These are phyloP conservation scores for Apoda limacodes DNA, from an alignment of 2,888 invertebrate species.

Conservation along the genomic window DNA sequence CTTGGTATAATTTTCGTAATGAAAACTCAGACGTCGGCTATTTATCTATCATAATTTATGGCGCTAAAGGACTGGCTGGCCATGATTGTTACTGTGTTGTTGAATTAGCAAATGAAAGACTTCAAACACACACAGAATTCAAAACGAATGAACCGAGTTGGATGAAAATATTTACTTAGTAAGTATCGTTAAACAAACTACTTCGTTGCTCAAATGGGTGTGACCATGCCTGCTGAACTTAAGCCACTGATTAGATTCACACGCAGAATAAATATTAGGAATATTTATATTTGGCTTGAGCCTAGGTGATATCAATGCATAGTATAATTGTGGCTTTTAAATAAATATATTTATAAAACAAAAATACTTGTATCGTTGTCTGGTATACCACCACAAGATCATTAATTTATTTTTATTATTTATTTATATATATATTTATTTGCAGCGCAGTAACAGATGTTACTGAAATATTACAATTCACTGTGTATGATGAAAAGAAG, in stretches of 20 bases:
- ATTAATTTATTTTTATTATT: constrained; percentile 1
- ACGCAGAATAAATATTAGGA: too few relatives aligned
- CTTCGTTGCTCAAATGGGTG: constrained; percentile 2
- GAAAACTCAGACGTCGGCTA: constrained; percentile 82
- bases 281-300: too few relatives aligned
- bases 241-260: too few relatives aligned
- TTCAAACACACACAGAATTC: constrained; percentile 96
- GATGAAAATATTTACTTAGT: constrained; percentile 98
- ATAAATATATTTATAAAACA: too few relatives aligned
- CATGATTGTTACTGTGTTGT: constrained; percentile 96
- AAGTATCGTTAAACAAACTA: too few relatives aligned
- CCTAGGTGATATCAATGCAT: too few relatives aligned
- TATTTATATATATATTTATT: too few relatives aligned
- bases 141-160: constrained; percentile 95
- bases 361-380: too few relatives aligned
- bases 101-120: constrained; percentile 89
- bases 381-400: neutral
- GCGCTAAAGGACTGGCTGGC: constrained; percentile 82
- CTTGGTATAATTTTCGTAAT: constrained; percentile 50
- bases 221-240: too few relatives aligned
- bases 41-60: constrained; percentile 89
- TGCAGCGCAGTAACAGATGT: constrained; percentile 88
- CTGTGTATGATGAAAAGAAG: constrained; percentile 95
- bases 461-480: constrained; percentile 90
- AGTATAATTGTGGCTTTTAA: too few relatives aligned